phyloP scores from a whole-genome alignment of 2,113 vertebrate species.

The Sclerurus mexicanus region DNA sequence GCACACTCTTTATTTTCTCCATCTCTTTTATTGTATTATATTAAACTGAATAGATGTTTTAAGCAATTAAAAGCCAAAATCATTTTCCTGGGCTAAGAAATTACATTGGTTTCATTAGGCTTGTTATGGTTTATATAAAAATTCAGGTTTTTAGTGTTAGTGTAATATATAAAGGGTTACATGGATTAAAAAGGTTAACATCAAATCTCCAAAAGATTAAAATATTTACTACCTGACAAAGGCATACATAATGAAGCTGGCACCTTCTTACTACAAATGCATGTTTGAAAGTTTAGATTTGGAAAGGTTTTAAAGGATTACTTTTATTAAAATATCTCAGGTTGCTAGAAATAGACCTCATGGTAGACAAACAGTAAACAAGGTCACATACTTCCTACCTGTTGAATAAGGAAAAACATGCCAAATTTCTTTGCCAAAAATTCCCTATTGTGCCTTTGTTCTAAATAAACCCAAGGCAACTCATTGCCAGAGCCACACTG shows the following conservation, averaged over 20 bases:
- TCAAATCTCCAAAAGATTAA: conserved; percentile 8
- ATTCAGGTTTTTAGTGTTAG: not conserved
- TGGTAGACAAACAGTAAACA: conserved; percentile 39
- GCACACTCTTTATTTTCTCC: not conserved
- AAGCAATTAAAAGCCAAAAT: conserved; percentile 1
- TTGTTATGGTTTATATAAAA: not conserved
- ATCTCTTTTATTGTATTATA: not conserved
- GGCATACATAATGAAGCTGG: conserved; percentile 3
- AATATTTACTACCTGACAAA: conserved; percentile 28
- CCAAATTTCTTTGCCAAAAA: conserved; percentile 24
- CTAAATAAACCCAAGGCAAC: conserved; percentile 36
- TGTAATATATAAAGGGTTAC: not conserved
- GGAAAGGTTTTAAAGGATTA: conserved; percentile 42
- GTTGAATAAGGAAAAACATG: conserved; percentile 57
- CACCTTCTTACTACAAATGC: conserved; percentile 15
- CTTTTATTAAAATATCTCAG: conserved; percentile 57
- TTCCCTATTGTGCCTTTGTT: conserved; percentile 41
- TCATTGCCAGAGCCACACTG: conserved; percentile 65
- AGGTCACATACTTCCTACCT: conserved; percentile 65
- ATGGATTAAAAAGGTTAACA: not conserved
- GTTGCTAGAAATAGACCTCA: conserved; percentile 58
- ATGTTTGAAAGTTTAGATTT: conserved; percentile 28
- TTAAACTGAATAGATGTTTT: not conserved
- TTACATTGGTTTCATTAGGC: not conserved
- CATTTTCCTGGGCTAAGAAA: not conserved